Evolutionary conservation across 2,797 vertebrate genomes (phyloP), one percentile per base, ranked within the genome.

Genomic region (Momotus momota): DNA sequence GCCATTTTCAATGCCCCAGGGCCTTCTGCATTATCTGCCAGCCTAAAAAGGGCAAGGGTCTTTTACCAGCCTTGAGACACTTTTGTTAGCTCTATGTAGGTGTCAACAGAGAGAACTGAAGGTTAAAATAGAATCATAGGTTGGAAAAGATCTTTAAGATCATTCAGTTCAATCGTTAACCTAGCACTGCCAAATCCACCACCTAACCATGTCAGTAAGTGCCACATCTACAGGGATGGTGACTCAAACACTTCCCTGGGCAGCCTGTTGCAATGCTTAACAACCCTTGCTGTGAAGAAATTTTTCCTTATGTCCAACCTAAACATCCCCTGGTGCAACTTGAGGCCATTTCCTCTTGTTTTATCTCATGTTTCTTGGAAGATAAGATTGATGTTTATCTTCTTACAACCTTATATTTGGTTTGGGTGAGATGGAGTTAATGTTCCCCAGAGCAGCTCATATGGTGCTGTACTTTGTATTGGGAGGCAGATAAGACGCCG

Each of bases 11-110:
- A 52, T 72, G 12, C 9, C 25, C 7, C 10, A 48, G 13, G 13
- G 12, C 31, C 8, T 29, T 51, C 69, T 45, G 22, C 7, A 21
- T n/a, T 7, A 29, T 17, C 22, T 62, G 20, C 27, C 27, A 71
- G 4, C 2, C 7, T 12, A 4, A 7, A 33, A 75, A 70, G 48
- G 12, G 1, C 10, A 38, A 25, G 41, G 1, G 5, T 38, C 26
- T 55, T 66, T 55, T 60, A 65, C 21, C 27, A 77, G n/a, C 27
- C 25, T 77, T 22, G 8, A 61, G 31, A 75, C 25, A 55, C 20
- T 55, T 38, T 6, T 33, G 9, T 29, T 64, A 33, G 7, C 27
- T 31, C 23, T 43, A 20, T 40, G 9, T 62, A 51, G 8, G 5
- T 77, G 25, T 8, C 61, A 61, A 51, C 6, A 67, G 19, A 41